Percentiles rank a stretch among this genome's conserved stretches.
These are phyloP conservation scores for Bilobella aurantiaca DNA, from an alignment of 1,140 invertebrate species.

Conservation along the genomic window DNA sequence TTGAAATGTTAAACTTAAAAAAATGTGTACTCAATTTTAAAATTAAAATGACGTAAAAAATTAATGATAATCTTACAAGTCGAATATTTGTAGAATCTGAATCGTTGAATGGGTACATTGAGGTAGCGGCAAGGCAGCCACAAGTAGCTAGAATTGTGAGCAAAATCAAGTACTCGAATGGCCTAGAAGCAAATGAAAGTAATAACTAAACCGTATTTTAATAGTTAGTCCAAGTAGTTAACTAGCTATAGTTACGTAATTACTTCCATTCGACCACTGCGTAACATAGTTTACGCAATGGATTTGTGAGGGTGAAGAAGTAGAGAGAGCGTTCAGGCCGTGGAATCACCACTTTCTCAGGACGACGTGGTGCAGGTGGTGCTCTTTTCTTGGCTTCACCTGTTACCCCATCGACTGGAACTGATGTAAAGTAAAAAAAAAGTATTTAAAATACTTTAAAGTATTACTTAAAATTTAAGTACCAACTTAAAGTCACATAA, in stretches of 20 bases:
- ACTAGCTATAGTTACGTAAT: no score
- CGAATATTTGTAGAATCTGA: conserved; percentile 86
- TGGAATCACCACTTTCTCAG: conserved; percentile 55
- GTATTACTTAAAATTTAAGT: no score
- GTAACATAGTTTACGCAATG: conserved; percentile 87
- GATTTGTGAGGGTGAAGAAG: conserved; percentile 85
- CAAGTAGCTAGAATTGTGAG: conserved; percentile 99
- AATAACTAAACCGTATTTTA: conserved; percentile 35
- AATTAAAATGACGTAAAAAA: not conserved
- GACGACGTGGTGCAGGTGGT: not conserved
- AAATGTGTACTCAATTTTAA: no score
- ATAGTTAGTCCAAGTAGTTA: no score
- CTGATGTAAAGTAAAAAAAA: no score
- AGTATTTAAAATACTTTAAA: no score
- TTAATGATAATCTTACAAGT: conserved; percentile 65
- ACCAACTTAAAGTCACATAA: no score
- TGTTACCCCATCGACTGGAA: not conserved
- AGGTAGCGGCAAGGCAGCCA: conserved; percentile 63
- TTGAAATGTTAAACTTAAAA: not conserved
- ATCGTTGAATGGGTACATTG: conserved; percentile 90
- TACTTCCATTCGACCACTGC: conserved; percentile 98
- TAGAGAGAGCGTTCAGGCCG: conserved; percentile 80
- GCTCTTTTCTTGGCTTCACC: not conserved
- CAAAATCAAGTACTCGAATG: conserved; percentile 98
- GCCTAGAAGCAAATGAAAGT: conserved; percentile 50